phyloP scores from a whole-genome alignment of 2,797 vertebrate genomes.

The Poecilia velifera region DNA sequence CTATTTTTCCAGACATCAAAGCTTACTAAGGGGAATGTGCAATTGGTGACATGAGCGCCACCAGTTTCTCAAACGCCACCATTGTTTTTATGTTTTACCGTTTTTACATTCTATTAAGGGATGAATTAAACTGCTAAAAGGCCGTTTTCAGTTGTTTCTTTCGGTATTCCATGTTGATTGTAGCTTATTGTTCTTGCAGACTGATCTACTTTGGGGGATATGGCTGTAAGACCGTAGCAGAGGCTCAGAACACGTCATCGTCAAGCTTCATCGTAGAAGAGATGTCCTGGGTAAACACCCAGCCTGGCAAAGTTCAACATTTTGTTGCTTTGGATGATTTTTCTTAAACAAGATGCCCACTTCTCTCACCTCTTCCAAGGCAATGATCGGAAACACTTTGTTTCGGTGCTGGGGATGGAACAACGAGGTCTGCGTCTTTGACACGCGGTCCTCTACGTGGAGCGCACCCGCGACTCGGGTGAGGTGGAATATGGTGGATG shows the following conservation, averaged over 20 bases:
- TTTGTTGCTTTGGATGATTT: neutral
- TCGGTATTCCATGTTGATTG: neutral
- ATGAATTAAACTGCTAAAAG: neutral
- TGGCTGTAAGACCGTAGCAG: constrained; percentile 88
- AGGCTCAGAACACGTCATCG: constrained; percentile 79
- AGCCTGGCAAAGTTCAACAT: neutral
- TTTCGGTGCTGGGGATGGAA: constrained; percentile 93
- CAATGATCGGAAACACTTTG: constrained; percentile 61
- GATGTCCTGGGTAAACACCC: constrained; percentile 86
- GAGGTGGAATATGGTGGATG: neutral
- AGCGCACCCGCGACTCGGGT: constrained; percentile 86
- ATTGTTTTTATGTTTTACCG: neutral
- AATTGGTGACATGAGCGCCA: neutral
- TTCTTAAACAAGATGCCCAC: neutral
- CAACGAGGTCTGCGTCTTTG: constrained; percentile 91
- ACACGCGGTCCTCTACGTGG: constrained; percentile 85
- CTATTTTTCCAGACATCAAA: neutral
- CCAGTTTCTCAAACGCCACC: neutral
- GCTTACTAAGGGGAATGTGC: neutral
- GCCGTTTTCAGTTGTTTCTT: neutral
- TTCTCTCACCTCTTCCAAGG: constrained; percentile 54
- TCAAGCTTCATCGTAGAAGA: constrained; percentile 88
- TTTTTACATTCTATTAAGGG: neutral
- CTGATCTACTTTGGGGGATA: constrained; percentile 97
- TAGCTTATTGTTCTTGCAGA: constrained; percentile 65